Base-by-base conservation (phyloP, 2,113 vertebrate species). In the Cebus imitator region DNA sequence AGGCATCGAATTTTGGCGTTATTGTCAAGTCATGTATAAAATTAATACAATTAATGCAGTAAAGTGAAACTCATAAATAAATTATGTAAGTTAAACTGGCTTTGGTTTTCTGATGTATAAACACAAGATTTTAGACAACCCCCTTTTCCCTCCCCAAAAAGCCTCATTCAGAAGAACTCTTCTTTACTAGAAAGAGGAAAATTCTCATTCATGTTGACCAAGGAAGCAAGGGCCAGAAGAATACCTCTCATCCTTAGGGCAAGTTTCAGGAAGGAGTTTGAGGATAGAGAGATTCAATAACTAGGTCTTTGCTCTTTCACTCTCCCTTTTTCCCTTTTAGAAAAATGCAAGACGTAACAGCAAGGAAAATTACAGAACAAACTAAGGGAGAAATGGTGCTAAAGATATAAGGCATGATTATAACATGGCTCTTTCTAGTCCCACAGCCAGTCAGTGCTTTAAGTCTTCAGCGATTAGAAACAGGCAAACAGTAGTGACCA, bases 41-140 rank as follows among this genome's bases (percentile, higher is more conserved):
- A 90, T 40, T n/a, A 85, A 82, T 25, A 52, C 70, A 87, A 87
- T 4, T 78, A 50, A 32, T 58, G 3, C 21, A 79, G 25, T 30
- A 14, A 85, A 32, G 21, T 86, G 20, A 95, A 79, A 91, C 35
- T 48, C 40, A 81, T 25, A 83, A 91, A 90, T 37, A 17, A 40
- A 61, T 23, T 27, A 45, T 3, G 1, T 64, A 8, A 76, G 21
- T 78, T 83, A 90, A 90, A 87, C 2, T 50, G 37, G 25, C 23
- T 40, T 32, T 87, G 43, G 72, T 82, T 91, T 70, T 32, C 52
- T 68, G 84, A 55, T n/a, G 3, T 23, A 68, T 30, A 72, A 85
- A 97, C 92, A 94, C 5, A 88, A 82, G 57, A 85, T 50, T 64
- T 85, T n/a, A 91, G 18, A 72, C 16, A 81, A 4, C 11, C 0